Percentiles rank a stretch among this genome's conserved stretches.
phyloP scores from a whole-genome alignment of 2,888 invertebrate species.

The Mythimna pallens region DNA sequence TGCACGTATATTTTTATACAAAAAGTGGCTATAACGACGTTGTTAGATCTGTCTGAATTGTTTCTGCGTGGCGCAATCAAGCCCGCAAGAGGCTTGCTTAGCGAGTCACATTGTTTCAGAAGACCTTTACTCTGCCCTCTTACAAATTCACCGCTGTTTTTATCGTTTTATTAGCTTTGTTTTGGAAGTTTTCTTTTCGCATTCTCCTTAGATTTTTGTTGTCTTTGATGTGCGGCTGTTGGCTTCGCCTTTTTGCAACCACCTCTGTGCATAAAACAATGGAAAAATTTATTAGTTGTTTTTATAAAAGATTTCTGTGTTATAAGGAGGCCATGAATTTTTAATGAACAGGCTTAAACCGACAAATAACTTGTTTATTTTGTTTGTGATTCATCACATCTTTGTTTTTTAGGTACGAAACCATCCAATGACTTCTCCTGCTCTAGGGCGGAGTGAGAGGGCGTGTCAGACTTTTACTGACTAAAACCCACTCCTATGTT shows the following conservation, averaged over 20 bases:
- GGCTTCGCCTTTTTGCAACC: slow-evolving; percentile 58
- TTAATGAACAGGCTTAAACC: slow-evolving; percentile 57
- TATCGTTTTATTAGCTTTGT: slow-evolving; percentile 85
- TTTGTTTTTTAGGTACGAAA: no score
- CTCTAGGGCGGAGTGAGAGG: no score
- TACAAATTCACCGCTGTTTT: slow-evolving; percentile 82
- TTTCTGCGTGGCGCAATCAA: slow-evolving; percentile 76
- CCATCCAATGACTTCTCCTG: no score
- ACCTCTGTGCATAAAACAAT: slow-evolving; percentile 62
- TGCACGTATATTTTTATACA: slow-evolving; percentile 54
- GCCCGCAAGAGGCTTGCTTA: slow-evolving; percentile 71
- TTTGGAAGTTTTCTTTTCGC: slow-evolving; percentile 78
- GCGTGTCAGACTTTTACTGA: no score
- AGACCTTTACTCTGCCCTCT: slow-evolving; percentile 78
- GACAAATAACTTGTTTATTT: slow-evolving; percentile 37
- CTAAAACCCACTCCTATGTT: no score
- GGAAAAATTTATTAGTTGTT: slow-evolving; percentile 56
- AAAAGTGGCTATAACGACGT: slow-evolving; percentile 67
- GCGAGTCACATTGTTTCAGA: slow-evolving; percentile 81
- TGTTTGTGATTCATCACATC: no score
- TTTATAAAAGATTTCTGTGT: slow-evolving; percentile 56
- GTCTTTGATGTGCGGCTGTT: slow-evolving; percentile 78
- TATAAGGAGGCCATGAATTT: slow-evolving; percentile 50
- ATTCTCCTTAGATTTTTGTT: slow-evolving; percentile 76
- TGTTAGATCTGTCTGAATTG: slow-evolving; percentile 70